phyloP scores from a whole-genome alignment of 2,113 vertebrate genomes.

The Gnathochromis pfefferi region DNA sequence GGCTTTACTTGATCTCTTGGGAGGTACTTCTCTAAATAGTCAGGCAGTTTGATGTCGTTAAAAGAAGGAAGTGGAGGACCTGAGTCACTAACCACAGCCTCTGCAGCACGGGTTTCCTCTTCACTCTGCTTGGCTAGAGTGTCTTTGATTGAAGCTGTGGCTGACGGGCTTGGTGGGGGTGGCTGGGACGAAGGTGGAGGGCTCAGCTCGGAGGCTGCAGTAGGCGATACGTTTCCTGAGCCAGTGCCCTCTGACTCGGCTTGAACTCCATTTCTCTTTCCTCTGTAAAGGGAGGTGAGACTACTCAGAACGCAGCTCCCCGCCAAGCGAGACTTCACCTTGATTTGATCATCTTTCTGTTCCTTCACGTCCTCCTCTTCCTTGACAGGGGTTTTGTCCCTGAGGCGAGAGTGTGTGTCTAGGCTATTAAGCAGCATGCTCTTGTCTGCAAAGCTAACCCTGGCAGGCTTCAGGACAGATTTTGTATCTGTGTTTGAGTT shows the following conservation, averaged over 20 bases:
- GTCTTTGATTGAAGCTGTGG: background rate
- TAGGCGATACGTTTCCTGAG: constrained; percentile 45
- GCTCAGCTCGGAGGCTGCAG: constrained; percentile 27
- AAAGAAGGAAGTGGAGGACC: constrained; percentile 60
- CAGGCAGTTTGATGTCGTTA: constrained; percentile 72
- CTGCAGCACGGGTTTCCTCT: constrained; percentile 4
- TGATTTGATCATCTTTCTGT: constrained; percentile 37
- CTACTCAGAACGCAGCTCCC: constrained; percentile 82
- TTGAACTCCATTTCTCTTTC: constrained; percentile 59
- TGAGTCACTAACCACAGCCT: constrained; percentile 48
- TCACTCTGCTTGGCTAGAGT: constrained; percentile 21
- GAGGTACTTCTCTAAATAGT: constrained; percentile 77
- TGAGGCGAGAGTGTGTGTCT: constrained; percentile 55
- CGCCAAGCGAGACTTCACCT: constrained; percentile 79
- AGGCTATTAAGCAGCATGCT: constrained; percentile 79
- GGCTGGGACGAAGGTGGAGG: background rate
- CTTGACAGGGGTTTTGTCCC: constrained; percentile 28
- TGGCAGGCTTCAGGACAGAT: constrained; percentile 71
- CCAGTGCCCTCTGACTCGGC: constrained; percentile 39
- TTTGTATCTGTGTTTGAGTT: constrained; percentile 73
- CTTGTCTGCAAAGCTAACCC: constrained; percentile 74
- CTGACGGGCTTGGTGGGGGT: background rate
- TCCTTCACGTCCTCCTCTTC: constrained; percentile 12
- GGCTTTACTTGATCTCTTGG: constrained; percentile 57
- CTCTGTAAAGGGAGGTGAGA: constrained; percentile 56